Conservation (phyloP, 2,888 invertebrate species). For the Myopa testacea region DNA sequence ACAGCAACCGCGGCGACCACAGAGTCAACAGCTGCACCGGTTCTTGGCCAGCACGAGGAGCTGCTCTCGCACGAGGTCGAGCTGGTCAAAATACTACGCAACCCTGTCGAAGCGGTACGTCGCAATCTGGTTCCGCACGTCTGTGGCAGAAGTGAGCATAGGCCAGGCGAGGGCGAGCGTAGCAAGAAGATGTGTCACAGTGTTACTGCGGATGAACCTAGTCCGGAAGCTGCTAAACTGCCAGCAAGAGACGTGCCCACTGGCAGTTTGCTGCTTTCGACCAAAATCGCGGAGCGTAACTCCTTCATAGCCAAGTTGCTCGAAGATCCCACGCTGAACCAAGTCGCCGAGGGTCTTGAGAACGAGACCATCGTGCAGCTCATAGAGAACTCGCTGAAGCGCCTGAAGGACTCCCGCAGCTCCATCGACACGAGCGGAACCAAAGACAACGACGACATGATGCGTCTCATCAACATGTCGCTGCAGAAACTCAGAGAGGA, state of each 20-base stretch:
- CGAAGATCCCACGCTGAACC: constrained; percentile 75
- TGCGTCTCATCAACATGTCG: constrained; percentile 66
- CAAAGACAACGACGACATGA: constrained; percentile 69
- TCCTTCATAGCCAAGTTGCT: constrained; percentile 73
- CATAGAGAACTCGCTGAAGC: constrained; percentile 76
- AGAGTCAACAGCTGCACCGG: not conserved
- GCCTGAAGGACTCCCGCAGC: constrained; percentile 69
- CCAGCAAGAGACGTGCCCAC: not conserved
- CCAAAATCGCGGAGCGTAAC: constrained; percentile 55
- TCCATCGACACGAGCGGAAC: constrained; percentile 65
- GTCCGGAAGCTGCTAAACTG: not conserved
- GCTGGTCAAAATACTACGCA: constrained; percentile 73
- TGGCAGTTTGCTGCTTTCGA: not conserved
- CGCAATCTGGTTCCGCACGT: constrained; percentile 82
- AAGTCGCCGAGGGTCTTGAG: constrained; percentile 74
- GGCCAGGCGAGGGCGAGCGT: constrained; percentile 51
- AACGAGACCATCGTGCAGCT: constrained; percentile 74
- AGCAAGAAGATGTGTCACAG: constrained; percentile 65
- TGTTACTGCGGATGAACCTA: not conserved
- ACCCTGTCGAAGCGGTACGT: constrained; percentile 82
- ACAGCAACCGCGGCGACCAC: constrained; percentile 42
- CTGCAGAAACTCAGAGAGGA: constrained; percentile 67
- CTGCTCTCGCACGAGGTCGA: constrained; percentile 68
- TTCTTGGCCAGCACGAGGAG: constrained; percentile 37
- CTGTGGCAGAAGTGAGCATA: constrained; percentile 73